A percentile compares a stretch with the other conserved stretches of the same genome.
These are phyloP conservation scores for Ochotona curzoniae DNA, from an alignment of 2,113 vertebrate genomes.

Conservation along the genomic window DNA sequence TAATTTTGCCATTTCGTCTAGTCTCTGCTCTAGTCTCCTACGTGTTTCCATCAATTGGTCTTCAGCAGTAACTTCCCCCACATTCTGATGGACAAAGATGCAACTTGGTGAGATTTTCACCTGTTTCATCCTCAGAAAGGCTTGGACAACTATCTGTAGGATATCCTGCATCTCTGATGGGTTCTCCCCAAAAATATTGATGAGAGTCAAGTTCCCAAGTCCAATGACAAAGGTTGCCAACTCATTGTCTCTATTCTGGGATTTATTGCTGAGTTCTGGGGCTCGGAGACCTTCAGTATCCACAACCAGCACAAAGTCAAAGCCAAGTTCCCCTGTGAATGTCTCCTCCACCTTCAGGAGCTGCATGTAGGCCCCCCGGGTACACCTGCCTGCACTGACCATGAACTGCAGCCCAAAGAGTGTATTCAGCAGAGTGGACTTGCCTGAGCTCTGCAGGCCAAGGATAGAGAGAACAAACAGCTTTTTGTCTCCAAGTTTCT, in stretches of 20 bases:
- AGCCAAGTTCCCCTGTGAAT: conserved; percentile 67
- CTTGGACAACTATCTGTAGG: conserved; percentile 82
- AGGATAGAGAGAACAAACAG: conserved; percentile 89
- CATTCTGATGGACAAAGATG: conserved; percentile 85
- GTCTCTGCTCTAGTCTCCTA: conserved; percentile 72
- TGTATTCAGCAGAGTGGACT: conserved; percentile 87
- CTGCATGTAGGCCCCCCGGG: conserved; percentile 87
- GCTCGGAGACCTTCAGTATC: conserved; percentile 84
- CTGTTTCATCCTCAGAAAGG: conserved; percentile 85
- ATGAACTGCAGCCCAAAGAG: conserved; percentile 87
- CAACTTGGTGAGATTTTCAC: conserved; percentile 83
- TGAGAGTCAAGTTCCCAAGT: conserved; percentile 83
- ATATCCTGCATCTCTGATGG: conserved; percentile 85
- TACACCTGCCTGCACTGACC: conserved; percentile 87
- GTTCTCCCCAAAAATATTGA: conserved; percentile 86
- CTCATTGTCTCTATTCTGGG: conserved; percentile 82
- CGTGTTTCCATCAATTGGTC: conserved; percentile 79
- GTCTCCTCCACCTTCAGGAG: conserved; percentile 79
- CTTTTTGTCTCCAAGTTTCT: conserved; percentile 84
- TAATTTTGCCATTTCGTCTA: conserved; percentile 80
- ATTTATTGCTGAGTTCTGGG: conserved; percentile 73
- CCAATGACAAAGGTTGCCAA: conserved; percentile 85
- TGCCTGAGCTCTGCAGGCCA: conserved; percentile 88
- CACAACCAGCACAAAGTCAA: conserved; percentile 82
- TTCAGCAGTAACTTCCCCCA: conserved; percentile 79